A percentile compares a stretch with the other conserved stretches of the same genome.
These are phyloP conservation scores for Macrosiphum euphorbiae DNA, from an alignment of 2,888 invertebrate genomes.

Conservation along the genomic window DNA sequence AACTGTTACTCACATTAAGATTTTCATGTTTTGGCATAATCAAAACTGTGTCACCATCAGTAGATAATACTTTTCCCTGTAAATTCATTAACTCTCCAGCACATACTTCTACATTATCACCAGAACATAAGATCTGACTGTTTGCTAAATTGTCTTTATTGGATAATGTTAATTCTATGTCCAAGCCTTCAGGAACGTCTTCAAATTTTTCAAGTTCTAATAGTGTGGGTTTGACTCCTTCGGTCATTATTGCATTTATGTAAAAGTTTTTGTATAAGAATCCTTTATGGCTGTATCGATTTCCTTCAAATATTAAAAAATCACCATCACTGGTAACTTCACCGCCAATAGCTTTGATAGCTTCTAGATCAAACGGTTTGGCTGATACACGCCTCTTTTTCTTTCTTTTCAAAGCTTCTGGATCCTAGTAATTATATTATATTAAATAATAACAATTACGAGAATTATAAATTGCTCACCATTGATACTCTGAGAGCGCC, in stretches of 20 bases:
- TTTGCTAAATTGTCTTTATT: slow-evolving; percentile 81
- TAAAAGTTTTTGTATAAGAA: slow-evolving; percentile 98
- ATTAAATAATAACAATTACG: background rate
- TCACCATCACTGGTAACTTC: slow-evolving; percentile 98
- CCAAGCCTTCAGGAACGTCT: slow-evolving; percentile 89
- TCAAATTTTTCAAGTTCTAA: slow-evolving; percentile 95
- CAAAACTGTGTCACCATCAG: slow-evolving; percentile 96
- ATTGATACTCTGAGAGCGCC: slow-evolving; percentile 89
- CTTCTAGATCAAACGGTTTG: slow-evolving; percentile 96
- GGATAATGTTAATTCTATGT: slow-evolving; percentile 81
- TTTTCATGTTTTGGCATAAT: slow-evolving; percentile 99
- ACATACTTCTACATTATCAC: slow-evolving; percentile 97
- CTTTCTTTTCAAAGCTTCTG: slow-evolving; percentile 88
- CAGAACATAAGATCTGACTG: slow-evolving; percentile 91
- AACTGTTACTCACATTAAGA: slow-evolving; percentile 75
- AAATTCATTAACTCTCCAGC: slow-evolving; percentile 97
- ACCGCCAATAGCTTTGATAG: slow-evolving; percentile 92
- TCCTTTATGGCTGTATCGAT: slow-evolving; percentile 93
- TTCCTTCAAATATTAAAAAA: slow-evolving; percentile 95
- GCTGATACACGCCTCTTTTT: slow-evolving; percentile 90
- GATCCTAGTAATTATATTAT: slow-evolving; percentile 73
- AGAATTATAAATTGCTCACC: slow-evolving; percentile 67
- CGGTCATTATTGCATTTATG: slow-evolving; percentile 93
- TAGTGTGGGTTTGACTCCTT: slow-evolving; percentile 94
- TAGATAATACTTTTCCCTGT: slow-evolving; percentile 94